Conservation (phyloP, 2,888 invertebrate species). For the Plagodis dolabraria region DNA sequence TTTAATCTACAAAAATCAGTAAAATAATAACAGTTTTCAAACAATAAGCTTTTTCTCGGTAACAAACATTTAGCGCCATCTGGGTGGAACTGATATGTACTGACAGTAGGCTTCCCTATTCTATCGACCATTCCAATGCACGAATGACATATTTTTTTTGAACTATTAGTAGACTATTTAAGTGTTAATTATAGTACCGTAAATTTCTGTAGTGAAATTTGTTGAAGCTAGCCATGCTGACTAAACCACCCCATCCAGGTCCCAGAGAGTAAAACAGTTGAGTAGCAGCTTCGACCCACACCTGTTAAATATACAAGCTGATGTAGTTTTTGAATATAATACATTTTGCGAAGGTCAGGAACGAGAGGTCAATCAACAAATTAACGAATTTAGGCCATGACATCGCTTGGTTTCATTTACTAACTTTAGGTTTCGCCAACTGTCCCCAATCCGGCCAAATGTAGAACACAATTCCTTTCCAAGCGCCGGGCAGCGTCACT, state of each 20-base stretch:
- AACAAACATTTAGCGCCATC: no score
- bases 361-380: neutral
- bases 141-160: no score
- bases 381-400: no score
- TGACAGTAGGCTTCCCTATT: no score
- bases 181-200: no score
- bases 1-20: no score
- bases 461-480: conserved; percentile 90
- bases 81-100: no score
- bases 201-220: conserved; percentile 89
- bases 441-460: conserved; percentile 92
- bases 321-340: neutral
- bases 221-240: conserved; percentile 94
- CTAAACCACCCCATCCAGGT: conserved; percentile 93
- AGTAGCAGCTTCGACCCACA: conserved; percentile 97
- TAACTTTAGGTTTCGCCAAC: conserved; percentile 89
- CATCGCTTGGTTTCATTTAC: neutral
- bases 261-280: conserved; percentile 97
- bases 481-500: conserved; percentile 92
- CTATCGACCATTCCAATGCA: no score
- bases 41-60: no score
- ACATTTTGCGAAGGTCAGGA: neutral
- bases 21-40: no score
- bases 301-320: conserved; percentile 71
- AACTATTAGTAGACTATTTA: no score